Base-by-base conservation (phyloP, 2,113 vertebrate species). In the Leuciscus idus region DNA sequence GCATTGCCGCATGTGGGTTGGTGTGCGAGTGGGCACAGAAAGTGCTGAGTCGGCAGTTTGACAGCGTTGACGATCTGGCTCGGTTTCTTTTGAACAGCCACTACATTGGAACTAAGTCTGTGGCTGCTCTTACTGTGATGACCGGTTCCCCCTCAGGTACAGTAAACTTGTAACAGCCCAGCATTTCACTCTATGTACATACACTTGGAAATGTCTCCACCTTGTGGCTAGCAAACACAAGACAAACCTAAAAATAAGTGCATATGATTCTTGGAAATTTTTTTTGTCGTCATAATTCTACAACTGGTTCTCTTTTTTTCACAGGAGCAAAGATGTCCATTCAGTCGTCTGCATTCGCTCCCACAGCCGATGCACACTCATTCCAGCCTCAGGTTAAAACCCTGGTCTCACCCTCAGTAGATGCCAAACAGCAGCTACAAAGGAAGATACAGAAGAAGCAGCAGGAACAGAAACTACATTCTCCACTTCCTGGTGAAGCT, bases 1-100 rank as follows among this genome's bases (percentile, higher is more conserved):
- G 96, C 26, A 96, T 96, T 72, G 97, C 98, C 0, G 97, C 98
- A 89, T 99, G 98, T 90, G 96, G 96, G 66, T 96, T 99, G 68
- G 98, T 99, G 75, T 99, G 98, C 81, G 98, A 99, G 86, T 99
- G 98, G 98, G 98, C 98, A 88, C 98, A 99, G 92, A 99, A 99
- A 92, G 98, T 99, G 90, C 94, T 99, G 89, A 99, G 98, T 92
- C 97, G 98, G 50, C 97, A 97, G 90, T 99, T 99, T 89, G 97
- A 98, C 87, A 96, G 96, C 0, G 96, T 99, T 85, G 92, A 99
- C 93, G 98, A 99, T 84, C 78, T 99, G 92, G 98, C 98, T 87
- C 97, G 97, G 89, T 99, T 98, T 93, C 96, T 99, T 48, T 96
- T 99, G 30, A 98, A 97, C 94, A 99, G 98, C 92, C 98, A 99